Evolutionary conservation across 2,888 invertebrate species (phyloP), one percentile per base, ranked within the genome.

Genomic region (Conus canariensis): DNA sequence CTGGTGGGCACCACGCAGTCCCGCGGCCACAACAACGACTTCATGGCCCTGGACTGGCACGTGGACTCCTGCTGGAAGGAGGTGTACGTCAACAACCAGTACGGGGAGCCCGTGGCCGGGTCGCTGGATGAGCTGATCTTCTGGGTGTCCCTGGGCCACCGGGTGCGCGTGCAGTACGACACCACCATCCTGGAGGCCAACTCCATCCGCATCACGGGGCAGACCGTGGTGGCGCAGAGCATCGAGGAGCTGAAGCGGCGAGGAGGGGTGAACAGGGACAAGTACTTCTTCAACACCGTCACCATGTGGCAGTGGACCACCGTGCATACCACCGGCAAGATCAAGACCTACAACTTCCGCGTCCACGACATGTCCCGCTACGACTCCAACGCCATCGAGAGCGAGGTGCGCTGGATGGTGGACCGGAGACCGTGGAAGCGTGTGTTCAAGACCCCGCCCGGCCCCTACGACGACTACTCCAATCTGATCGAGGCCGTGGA

Each of bases 241-340:
- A 93, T 90, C 22, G 92, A 92, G 30, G 94, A 93, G 67, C 93
- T 90, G 80, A 91, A 80, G 58, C 80, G 91, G 30, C 90, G 91
- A 0, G 88, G 90, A 7, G 88, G 89, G 0, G 12, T 60, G 10
- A 88, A 80, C 9, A 0, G 22, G 7, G 90, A 91, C 56, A 90
- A 88, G 83, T 88, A 86, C 19, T 94, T 93, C 59, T 88, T 91
- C 89, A 94, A 94, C 67, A 94, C 91, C 10, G 94, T 94, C 12
- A 93, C 94, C 5, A 92, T 93, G 16, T 90, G 91, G 92, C 80
- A 89, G 59, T 91, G 90, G 88, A 64, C 89, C 45, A 90, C 91
- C 58, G 88, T 91, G 5, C 91, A 91, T 87, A 91, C 90, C 30
- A 90, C 90, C 25, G 91, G 91, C 87, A 87, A 64, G 60, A 86